Base-by-base conservation (phyloP, 2,113 vertebrate species). In the Nansenia antarctica region DNA sequence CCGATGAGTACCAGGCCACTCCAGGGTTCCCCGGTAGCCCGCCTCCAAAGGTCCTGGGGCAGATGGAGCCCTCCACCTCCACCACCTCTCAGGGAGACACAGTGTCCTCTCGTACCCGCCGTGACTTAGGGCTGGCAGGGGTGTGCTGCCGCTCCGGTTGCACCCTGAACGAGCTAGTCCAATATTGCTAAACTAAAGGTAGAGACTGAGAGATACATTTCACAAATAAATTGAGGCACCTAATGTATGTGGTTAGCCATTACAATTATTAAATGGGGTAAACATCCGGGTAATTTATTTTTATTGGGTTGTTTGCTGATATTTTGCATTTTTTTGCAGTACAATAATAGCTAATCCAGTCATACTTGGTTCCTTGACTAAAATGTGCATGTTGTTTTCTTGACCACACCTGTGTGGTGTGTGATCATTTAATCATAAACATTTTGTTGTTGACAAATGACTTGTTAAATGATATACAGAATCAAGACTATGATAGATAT, bases 131-230 rank as follows among this genome's bases (percentile, higher is more conserved):
- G 15, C 88, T 89, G 5, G 90, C 91, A 1, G 89, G 90, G 1
- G 75, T 90, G 64, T 94, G 93, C 80, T 94, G 92, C 32, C 83
- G 89, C 73, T 86, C 81, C 9, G 91, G 92, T 42, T 93, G 93
- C 77, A 93, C 90, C 70, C 79, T 87, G 72, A 89, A 74, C 45
- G 92, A 94, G 66, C 73, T 92, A 60, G 87, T 89, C 62, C 89
- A 91, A 74, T 91, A 91, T 62, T 93, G 91, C 68, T 92, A 64
- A 82, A n/a, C 31, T 53, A 20, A 31, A 49, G 8, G 22, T 63
- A 24, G 15, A 55, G 54, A 7, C 31, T 34, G 20, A 29, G 11
- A 57, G 27, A 11, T 3, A 57, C 27, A 57, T 29, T 57, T 6
- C 24, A 24, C 20, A 24, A 30, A 26, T n/a, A 15, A 3, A 35